Evolutionary conservation across 2,113 vertebrate species (phyloP), one percentile per base, ranked within the genome.

Genomic region (Pao palembangensis): DNA sequence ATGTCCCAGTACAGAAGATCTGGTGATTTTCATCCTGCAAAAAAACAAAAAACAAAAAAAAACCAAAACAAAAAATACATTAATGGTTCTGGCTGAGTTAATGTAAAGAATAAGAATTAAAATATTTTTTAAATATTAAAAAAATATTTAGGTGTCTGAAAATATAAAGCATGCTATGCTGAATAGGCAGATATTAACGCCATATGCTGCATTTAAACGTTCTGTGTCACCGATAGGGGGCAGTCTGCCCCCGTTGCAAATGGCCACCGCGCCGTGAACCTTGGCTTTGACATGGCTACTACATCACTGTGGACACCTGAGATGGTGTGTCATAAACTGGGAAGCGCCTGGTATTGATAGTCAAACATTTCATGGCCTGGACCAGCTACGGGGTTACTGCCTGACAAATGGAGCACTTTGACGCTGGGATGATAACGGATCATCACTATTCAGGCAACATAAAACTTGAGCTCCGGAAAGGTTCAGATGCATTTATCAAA

Each of bases 391-490:
- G 75, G 79, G 67, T 38, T 71, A 55, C 28, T 16, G 41, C 1
- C 54, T 82, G 84, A 85, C 71, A 68, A 82, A 86, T 80, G 73
- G 73, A 4, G 19, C 38, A 23, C 71, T 76, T 73, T 75, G 80
- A 76, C 83, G 69, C 51, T 58, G 13, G 63, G 64, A 58, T 69
- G 77, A 85, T 81, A 84, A 81, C 79, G 72, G 64, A 86, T 86
- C 73, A 85, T 86, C 77, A 69, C 81, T 76, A 85, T 86, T 85
- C 83, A 61, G 64, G 65, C 69, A 68, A 85, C 71, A 82, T 75
- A 78, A 78, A 71, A 75, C 62, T 47, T 54, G 23, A 61, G 56
- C 71, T 65, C 62, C 41, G 61, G 58, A 57, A 75, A 71, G 73
- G 73, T 81, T 77, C 60, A 41, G 51, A 64, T 12, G n/a, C 82